These are phyloP conservation scores for Galago senegalensis DNA, from an alignment of 2,797 vertebrate genomes.

Conservation along the genomic window DNA sequence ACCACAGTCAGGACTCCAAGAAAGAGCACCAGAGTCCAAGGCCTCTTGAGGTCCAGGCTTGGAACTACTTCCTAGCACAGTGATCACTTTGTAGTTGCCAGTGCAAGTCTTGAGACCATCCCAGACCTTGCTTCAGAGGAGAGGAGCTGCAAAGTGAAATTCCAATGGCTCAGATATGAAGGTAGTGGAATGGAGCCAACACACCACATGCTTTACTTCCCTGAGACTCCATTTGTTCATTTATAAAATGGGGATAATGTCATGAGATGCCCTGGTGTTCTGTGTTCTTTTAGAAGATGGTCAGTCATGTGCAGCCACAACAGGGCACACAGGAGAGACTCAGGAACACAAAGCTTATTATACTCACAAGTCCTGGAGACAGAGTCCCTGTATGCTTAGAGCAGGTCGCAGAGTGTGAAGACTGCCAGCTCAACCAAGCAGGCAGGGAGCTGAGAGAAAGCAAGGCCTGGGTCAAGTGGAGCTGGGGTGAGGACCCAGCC, in stretches of 20 bases:
- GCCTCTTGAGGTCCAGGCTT: background rate
- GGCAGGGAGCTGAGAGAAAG: background rate
- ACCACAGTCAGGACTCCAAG: rapidly evolving
- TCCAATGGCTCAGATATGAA: no score
- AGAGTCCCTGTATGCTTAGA: background rate
- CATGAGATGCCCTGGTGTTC: background rate
- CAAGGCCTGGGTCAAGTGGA: rapidly evolving
- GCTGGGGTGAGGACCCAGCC: background rate
- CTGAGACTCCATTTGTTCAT: background rate
- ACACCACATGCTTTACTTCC: rapidly evolving
- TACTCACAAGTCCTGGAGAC: background rate
- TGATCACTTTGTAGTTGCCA: background rate
- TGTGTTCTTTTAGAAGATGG: background rate
- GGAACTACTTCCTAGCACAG: background rate
- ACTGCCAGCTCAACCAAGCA: no score
- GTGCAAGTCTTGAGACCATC: background rate
- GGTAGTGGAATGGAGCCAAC: no score
- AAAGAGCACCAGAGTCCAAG: background rate
- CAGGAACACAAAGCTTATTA: background rate
- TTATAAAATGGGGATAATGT: background rate
- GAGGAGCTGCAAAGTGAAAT: background rate
- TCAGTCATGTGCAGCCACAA: background rate
- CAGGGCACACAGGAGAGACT: background rate
- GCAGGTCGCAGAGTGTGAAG: background rate
- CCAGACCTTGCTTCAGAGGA: background rate